Percentiles rank a stretch among this genome's conserved stretches.
Conservation (phyloP, 2,113 vertebrate genomes). For the Triplophysa tibetana region DNA sequence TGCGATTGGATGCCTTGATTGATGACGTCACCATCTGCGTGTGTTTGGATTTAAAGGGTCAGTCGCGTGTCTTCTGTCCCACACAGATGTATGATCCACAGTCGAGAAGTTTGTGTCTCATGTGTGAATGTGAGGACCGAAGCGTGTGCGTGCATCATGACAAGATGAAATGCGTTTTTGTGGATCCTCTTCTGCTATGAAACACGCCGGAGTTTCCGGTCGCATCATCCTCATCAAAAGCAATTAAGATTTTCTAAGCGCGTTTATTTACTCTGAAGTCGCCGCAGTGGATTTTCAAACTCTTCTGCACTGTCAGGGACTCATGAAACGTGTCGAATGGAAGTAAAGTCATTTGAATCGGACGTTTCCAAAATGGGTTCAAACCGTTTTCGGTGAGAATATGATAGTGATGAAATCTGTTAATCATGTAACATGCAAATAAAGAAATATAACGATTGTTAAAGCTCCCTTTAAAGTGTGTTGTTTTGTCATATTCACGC, state of each 20-base stretch:
- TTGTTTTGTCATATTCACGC: background rate
- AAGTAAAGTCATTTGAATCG: constrained; percentile 76
- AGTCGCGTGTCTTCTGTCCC: constrained; percentile 2
- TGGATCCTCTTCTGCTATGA: constrained; percentile 34
- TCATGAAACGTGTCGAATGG: constrained; percentile 67
- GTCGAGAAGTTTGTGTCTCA: background rate
- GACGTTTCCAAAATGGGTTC: constrained; percentile 71
- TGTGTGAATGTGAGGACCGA: background rate
- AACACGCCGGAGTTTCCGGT: constrained; percentile 29
- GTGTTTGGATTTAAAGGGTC: constrained; percentile 37
- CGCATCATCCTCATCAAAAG: constrained; percentile 54
- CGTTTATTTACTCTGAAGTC: constrained; percentile 67
- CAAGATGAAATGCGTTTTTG: constrained; percentile 13
- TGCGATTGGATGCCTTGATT: constrained; percentile 32
- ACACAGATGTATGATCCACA: background rate
- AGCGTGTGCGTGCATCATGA: background rate
- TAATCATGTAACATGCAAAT: constrained; percentile 73
- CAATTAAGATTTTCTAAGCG: constrained; percentile 59
- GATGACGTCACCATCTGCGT: background rate
- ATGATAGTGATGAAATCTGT: constrained; percentile 56
- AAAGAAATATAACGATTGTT: constrained; percentile 73
- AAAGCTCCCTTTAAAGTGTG: constrained; percentile 27
- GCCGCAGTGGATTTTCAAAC: constrained; percentile 68
- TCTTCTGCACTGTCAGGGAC: constrained; percentile 65
- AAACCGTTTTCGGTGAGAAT: constrained; percentile 45